A percentile compares a stretch with the other conserved stretches of the same genome.
phyloP scores from a whole-genome alignment of 1,140 invertebrate species.

The Lepidurus packardi region DNA sequence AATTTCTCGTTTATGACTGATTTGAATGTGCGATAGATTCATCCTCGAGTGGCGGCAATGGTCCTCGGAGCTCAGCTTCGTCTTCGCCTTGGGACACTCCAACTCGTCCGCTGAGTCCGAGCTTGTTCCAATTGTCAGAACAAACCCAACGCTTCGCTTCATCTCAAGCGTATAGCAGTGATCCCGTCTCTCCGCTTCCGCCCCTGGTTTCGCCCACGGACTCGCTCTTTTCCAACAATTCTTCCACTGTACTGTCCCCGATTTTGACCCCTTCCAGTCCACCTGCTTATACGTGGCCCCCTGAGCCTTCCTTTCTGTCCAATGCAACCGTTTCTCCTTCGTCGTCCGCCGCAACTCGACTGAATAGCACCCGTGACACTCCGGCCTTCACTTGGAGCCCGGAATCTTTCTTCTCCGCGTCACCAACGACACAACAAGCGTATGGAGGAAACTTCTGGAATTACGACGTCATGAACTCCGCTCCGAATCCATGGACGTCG shows the following conservation, averaged over 20 bases:
- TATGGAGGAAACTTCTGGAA: not conserved
- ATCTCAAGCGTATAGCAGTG: not conserved
- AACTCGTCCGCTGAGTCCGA: not conserved
- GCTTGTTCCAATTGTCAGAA: not conserved
- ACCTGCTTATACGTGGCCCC: not conserved
- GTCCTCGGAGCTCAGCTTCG: not conserved
- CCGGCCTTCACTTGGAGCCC: not conserved
- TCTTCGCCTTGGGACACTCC: not conserved
- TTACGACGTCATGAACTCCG: not conserved
- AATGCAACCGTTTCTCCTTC: not conserved
- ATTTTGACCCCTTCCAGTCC: not conserved
- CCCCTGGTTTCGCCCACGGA: not conserved
- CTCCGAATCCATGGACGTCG: not conserved
- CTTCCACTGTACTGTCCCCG: not conserved
- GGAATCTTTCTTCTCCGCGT: slow-evolving; percentile 5
- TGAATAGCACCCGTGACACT: not conserved
- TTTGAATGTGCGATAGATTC: not conserved
- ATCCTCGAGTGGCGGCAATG: not conserved
- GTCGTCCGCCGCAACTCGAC: not conserved
- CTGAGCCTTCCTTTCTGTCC: not conserved
- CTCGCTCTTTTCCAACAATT: not conserved
- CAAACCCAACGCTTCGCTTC: slow-evolving; percentile 11
- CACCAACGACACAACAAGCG: not conserved
- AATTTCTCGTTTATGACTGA: not conserved
- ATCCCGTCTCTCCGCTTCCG: not conserved